Base-by-base conservation (phyloP, 2,113 vertebrate species). In the Balaenoptera acutorostrata region DNA sequence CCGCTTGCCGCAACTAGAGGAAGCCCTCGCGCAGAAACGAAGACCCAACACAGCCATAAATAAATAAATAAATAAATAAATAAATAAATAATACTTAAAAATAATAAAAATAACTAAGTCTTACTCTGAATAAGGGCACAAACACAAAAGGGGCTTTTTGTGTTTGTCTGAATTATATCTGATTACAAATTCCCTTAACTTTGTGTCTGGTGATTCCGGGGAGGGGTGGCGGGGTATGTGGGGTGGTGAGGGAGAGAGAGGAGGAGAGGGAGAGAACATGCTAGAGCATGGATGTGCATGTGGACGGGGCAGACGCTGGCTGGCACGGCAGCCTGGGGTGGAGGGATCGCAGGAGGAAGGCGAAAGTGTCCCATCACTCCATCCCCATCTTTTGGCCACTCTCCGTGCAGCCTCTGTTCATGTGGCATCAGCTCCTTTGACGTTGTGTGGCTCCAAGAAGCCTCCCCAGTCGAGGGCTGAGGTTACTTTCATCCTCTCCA, bases 281-380 rank as follows among this genome's bases (percentile, higher is more conserved):
- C 9, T 0, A 0, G 55, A 27, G 36, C 6, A 6, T 18, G 8
- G 23, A 31, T 14, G 46, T 3, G 12, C 49, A 0, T 17, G 21
- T 21, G 17, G 46, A 36, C 0, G 1, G 39, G 1, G 25, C 6
- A 5, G 0, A 5, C 0, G 1, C 49, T 52, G 18, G 31, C 75
- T 0, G 44, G 52, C 75, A 2, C 0, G 14, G 25, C 17, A 25
- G n/a, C 55, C 63, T 57, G 11, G 71, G 23, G 9, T 1, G 5
- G 25, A 36, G 18, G 8, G 2, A 36, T 11, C 1, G 4, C 17
- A 9, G 0, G 21, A 78, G 78, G 18, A 52, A 39, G 59, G 59
- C 13, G 5, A 25, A 17, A 4, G 44, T 2, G 33, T 6, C 20
- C 46, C 11, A 29, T 9, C 4, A 6, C 64, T 13, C 18, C 2